phyloP scores from a whole-genome alignment of 2,113 vertebrate species.

The Abramis brama region DNA sequence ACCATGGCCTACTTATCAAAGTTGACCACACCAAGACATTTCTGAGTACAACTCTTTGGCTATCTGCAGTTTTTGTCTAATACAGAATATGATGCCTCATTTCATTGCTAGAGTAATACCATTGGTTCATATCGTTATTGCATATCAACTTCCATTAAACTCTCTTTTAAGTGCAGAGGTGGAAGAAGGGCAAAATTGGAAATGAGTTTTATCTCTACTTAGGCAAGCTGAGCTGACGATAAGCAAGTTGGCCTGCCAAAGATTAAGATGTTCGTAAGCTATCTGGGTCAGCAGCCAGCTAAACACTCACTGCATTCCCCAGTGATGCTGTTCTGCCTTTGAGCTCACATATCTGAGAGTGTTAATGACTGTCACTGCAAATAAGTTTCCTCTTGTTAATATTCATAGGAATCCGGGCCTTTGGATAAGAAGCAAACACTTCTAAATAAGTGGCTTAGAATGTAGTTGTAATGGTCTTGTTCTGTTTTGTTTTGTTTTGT shows the following conservation, averaged over 20 bases:
- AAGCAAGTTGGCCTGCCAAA: conserved; percentile 10
- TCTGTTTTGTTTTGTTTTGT: too few species aligned
- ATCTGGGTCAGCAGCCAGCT: conserved; percentile 37
- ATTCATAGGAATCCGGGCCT: background rate
- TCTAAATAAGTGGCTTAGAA: conserved; percentile 1
- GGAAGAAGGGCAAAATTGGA: background rate
- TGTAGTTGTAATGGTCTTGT: too few species aligned
- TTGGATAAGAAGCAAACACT: background rate
- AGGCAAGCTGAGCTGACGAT: conserved; percentile 27
- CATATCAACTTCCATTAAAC: background rate
- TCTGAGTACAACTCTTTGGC: background rate
- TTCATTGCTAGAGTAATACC: background rate
- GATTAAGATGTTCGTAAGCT: conserved; percentile 36
- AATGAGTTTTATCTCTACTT: conserved; percentile 11
- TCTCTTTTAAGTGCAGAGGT: background rate
- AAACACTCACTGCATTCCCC: conserved; percentile 23
- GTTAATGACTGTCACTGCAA: conserved; percentile 26
- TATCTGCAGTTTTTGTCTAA: background rate
- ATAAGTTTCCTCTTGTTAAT: conserved; percentile 30
- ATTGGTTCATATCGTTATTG: background rate
- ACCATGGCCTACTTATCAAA: background rate
- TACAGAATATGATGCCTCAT: background rate
- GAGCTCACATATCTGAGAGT: conserved; percentile 20
- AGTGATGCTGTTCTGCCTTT: conserved; percentile 21
- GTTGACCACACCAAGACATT: background rate